A percentile compares a stretch with the other conserved stretches of the same genome.
phyloP scores from a whole-genome alignment of 2,113 vertebrate species.

The Ptilonorhynchus violaceus region DNA sequence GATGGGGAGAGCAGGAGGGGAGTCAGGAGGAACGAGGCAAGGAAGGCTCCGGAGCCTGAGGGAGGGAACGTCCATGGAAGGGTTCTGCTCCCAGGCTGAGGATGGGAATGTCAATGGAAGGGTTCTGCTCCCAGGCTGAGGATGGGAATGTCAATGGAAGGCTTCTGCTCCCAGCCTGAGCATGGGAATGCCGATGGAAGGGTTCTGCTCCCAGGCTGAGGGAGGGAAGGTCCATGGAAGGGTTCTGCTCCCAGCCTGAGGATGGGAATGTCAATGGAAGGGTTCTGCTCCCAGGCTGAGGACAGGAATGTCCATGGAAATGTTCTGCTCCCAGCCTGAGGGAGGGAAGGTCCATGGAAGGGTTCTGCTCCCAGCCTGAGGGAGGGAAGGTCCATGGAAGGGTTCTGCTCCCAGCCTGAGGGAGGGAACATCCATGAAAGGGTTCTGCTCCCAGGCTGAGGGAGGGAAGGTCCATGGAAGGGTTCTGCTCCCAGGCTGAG shows the following conservation, averaged over 20 bases:
- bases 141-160: neutral
- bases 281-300: neutral
- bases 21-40: neutral
- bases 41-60: neutral
- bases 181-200: neutral
- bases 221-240: accelerated
- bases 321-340: neutral
- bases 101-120: too few relatives aligned
- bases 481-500: neutral
- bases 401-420: neutral
- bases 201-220: neutral
- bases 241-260: neutral
- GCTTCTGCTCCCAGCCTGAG: neutral
- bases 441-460: neutral
- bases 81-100: neutral
- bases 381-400: accelerated
- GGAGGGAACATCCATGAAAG: accelerated
- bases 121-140: neutral
- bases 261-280: too few relatives aligned
- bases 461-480: accelerated
- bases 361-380: neutral
- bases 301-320: neutral
- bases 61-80: accelerated
- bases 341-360: neutral
- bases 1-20: neutral